Percentiles rank a stretch among this genome's conserved stretches.
Conservation (phyloP, 2,888 invertebrate species). For the Agonopterix heracliana region DNA sequence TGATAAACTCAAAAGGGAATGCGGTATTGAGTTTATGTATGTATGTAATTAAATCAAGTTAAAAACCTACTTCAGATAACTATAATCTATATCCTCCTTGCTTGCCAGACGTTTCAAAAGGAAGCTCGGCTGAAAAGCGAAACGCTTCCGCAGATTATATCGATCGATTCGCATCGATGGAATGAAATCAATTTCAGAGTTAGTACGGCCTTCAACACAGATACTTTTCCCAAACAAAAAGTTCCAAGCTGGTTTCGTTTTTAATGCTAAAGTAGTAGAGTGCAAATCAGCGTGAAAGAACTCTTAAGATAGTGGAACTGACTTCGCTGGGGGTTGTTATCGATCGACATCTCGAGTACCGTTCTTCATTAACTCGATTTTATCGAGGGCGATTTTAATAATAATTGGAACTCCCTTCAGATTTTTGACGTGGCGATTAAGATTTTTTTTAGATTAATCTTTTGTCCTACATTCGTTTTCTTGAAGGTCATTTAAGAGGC, state of each 20-base stretch:
- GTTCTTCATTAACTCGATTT: constrained; percentile 73
- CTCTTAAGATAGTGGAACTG: constrained; percentile 3
- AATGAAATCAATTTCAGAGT: constrained; percentile 69
- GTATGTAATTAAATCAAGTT: too few relatives aligned
- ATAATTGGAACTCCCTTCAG: constrained; percentile 59
- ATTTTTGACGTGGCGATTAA: constrained; percentile 60
- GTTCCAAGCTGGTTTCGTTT: not conserved
- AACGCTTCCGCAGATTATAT: constrained; percentile 58
- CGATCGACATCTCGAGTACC: constrained; percentile 59
- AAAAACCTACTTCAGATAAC: too few relatives aligned
- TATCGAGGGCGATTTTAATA: constrained; percentile 65
- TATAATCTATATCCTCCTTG: too few relatives aligned
- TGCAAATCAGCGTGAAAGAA: not conserved
- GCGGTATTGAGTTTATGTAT: too few relatives aligned
- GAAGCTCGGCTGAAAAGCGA: constrained; percentile 31
- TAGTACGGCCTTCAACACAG: constrained; percentile 23
- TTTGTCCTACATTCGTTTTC: constrained; percentile 37
- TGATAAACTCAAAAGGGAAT: too few relatives aligned
- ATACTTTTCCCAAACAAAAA: not conserved
- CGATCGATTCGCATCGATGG: constrained; percentile 55
- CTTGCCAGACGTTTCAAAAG: constrained; percentile 5
- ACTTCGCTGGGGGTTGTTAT: constrained; percentile 13
- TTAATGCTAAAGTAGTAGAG: not conserved
- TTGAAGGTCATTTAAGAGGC: constrained; percentile 27
- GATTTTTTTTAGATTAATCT: constrained; percentile 50